phyloP scores from a whole-genome alignment of 2,113 vertebrate species.

The Poeciliopsis turrubarensis region DNA sequence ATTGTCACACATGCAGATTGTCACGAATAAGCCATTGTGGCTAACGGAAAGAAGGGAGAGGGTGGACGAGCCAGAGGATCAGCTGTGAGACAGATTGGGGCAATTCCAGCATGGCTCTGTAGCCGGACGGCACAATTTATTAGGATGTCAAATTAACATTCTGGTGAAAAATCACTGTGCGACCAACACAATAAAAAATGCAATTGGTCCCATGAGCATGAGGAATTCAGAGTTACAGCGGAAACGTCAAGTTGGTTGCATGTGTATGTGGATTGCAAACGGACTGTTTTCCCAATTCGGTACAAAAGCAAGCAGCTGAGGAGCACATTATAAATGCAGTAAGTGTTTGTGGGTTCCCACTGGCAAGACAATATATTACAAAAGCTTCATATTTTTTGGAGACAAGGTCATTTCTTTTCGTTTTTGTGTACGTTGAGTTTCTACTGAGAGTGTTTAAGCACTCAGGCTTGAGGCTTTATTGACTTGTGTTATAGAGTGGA shows the following conservation, averaged over 20 bases:
- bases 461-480: constrained; percentile 53
- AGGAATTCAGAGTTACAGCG: constrained; percentile 66
- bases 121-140: constrained; percentile 78
- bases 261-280: constrained; percentile 41
- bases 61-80: constrained; percentile 69
- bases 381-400: constrained; percentile 54
- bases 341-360: constrained; percentile 54
- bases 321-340: constrained; percentile 35
- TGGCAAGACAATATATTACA: constrained; percentile 57
- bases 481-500: constrained; percentile 44
- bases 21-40: constrained; percentile 74
- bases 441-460: constrained; percentile 57
- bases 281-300: constrained; percentile 36
- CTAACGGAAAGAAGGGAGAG: constrained; percentile 54
- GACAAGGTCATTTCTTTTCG: constrained; percentile 53
- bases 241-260: constrained; percentile 40
- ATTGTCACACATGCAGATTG: constrained; percentile 81
- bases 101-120: constrained; percentile 73
- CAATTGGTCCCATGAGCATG: constrained; percentile 69
- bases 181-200: constrained; percentile 77
- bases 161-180: constrained; percentile 77
- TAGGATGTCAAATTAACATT: constrained; percentile 84
- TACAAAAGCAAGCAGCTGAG: not conserved
- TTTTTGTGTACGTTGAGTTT: constrained; percentile 34
- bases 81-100: constrained; percentile 81